Evolutionary conservation across 1,140 invertebrate species (phyloP).

Genomic region (Drosophila melanica): DNA sequence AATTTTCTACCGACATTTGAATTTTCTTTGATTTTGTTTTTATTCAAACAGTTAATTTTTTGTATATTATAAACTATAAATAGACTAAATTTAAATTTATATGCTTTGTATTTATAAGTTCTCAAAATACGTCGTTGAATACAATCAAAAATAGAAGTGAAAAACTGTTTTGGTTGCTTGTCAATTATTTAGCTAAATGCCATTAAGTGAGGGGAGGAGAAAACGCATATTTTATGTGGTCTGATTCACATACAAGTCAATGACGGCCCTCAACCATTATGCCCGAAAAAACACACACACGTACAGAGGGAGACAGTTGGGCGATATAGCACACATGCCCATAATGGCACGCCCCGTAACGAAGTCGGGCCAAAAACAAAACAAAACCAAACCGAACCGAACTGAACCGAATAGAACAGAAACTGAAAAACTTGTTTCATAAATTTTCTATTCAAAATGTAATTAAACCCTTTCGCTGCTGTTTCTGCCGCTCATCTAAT

Average conservation of each 20-base stretch:
- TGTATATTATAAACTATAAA: too few relatives aligned
- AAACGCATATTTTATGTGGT: conserved; percentile 46
- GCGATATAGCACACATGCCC: conserved; percentile 63
- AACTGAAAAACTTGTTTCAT: conserved; percentile 79
- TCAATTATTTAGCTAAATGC: conserved; percentile 49
- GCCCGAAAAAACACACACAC: conserved; percentile 3
- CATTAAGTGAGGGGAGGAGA: conserved; percentile 8
- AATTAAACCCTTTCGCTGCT: conserved; percentile 74
- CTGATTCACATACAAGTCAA: conserved; percentile 45
- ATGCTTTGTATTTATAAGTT: too few relatives aligned
- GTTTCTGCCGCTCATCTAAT: conserved; percentile 70
- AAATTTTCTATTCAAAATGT: conserved; percentile 82
- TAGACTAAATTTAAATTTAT: too few relatives aligned
- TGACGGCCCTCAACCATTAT: conserved; percentile 37
- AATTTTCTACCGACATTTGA: too few relatives aligned
- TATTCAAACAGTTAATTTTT: too few relatives aligned
- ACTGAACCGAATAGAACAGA: conserved; percentile 43
- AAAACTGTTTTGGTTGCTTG: conserved; percentile 40
- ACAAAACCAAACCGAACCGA: conserved; percentile 21
- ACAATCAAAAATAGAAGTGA: not conserved
- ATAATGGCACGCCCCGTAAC: conserved; percentile 46
- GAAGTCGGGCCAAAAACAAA: conserved; percentile 28
- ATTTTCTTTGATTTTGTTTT: too few relatives aligned
- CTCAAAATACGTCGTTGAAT: too few relatives aligned
- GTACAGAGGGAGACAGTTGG: conserved; percentile 26